phyloP scores from a whole-genome alignment of 2,888 invertebrate species.

The Dyspetes luteomarginatus region DNA sequence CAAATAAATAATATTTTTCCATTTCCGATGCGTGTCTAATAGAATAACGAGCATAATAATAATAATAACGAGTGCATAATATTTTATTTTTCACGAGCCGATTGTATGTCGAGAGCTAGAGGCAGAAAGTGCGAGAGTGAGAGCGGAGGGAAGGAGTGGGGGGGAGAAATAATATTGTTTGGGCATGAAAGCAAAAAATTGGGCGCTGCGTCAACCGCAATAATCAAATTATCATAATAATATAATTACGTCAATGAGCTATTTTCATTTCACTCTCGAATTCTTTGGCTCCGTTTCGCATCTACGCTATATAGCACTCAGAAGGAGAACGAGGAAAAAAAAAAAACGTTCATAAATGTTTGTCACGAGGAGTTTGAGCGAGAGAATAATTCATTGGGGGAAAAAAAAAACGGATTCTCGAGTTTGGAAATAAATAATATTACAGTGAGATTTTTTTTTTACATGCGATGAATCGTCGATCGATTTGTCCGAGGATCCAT shows the following conservation, averaged over 20 bases:
- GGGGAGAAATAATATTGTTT: background rate
- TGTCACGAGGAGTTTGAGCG: background rate
- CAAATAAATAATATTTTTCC: background rate
- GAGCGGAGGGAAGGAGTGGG: background rate
- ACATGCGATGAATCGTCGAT: background rate
- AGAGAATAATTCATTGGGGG: slow-evolving; percentile 4
- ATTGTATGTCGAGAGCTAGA: background rate
- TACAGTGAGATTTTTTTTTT: too few species aligned
- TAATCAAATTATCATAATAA: background rate
- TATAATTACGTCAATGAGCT: background rate
- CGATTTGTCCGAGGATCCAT: background rate
- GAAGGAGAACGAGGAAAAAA: background rate
- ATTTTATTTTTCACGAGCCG: slow-evolving; percentile 38
- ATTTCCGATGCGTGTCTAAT: background rate
- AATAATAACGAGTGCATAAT: slow-evolving; percentile 14
- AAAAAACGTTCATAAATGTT: background rate
- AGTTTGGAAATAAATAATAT: background rate
- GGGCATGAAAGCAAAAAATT: background rate
- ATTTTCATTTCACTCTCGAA: background rate
- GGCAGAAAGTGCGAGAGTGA: background rate
- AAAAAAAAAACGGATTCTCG: background rate
- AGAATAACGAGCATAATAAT: background rate
- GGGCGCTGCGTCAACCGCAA: background rate
- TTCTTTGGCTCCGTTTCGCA: background rate
- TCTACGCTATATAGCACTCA: background rate